These are phyloP conservation scores for Agelastica alni DNA, from an alignment of 2,888 invertebrate species.

Conservation along the genomic window DNA sequence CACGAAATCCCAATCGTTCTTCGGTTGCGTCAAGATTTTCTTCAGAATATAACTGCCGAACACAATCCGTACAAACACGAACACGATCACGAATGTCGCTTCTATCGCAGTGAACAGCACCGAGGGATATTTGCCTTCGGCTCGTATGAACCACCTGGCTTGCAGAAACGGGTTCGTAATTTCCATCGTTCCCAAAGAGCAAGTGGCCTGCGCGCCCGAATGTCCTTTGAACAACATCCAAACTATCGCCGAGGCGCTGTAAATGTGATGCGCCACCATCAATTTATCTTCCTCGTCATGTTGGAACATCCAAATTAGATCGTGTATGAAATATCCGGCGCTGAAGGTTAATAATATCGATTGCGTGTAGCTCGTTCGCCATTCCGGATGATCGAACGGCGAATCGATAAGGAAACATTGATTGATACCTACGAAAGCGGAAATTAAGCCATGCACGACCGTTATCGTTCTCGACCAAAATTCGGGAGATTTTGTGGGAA, in stretches of 20 bases:
- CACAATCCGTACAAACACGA: constrained; percentile 59
- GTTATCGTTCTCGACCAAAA: constrained; percentile 46
- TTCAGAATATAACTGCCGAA: constrained; percentile 60
- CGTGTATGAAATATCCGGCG: constrained; percentile 67
- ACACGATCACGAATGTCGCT: constrained; percentile 58
- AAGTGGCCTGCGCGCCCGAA: constrained; percentile 61
- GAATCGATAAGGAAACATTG: constrained; percentile 50
- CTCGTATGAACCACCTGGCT: constrained; percentile 65
- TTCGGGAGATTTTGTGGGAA: constrained; percentile 42
- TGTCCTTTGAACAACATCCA: constrained; percentile 59
- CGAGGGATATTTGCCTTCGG: constrained; percentile 58
- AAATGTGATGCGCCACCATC: constrained; percentile 63
- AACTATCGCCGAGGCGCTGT: constrained; percentile 60
- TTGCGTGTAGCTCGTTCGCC: constrained; percentile 44
- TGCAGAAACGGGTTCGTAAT: constrained; percentile 67
- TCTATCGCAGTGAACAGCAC: constrained; percentile 58
- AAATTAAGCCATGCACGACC: constrained; percentile 46
- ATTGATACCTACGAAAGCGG: constrained; percentile 46
- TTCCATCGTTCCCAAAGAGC: constrained; percentile 63
- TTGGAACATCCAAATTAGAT: constrained; percentile 59
- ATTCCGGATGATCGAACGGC: constrained; percentile 47
- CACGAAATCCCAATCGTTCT: constrained; percentile 55
- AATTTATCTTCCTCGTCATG: constrained; percentile 45
- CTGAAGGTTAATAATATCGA: constrained; percentile 61
- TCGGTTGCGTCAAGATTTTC: constrained; percentile 54